Base-by-base conservation (phyloP, 1,140 invertebrate genomes). In the Leptinotarsa defecta region DNA sequence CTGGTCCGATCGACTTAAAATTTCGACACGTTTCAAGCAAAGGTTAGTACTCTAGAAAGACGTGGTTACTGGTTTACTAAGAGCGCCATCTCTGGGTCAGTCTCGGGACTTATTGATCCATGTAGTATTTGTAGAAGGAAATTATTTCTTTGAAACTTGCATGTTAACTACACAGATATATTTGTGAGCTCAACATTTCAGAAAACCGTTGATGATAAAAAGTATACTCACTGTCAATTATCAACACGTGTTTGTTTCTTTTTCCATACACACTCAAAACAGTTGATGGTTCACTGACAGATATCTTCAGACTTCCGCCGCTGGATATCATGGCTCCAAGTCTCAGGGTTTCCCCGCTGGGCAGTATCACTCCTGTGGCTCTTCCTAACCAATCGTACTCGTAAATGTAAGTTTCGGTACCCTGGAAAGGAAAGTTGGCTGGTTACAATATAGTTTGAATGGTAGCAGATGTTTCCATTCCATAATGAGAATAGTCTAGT, bases 371-470 rank as follows among this genome's bases (percentile, higher is more conserved):
- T 79, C 93, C 91, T 0, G 91, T 92, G 6, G 96, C 91, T 43
- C 96, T 89, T 6, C 96, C 96, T 70, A 95, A 89, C 82, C 91
- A 90, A 80, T 97, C 94, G 80, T 97, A 98, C 81, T 94, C 92
- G 83, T 97, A 98, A 74, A 96, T 92, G 75, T 93, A 95, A 0
- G 94, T 95, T 85, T 95, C 91, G n/a, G 92, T 91, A 75, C 93
- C 93, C 92, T 92, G 80, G 62, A 76, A 78, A 83, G 80, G 34
- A 49, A 57, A 57, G 8, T 43, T 43, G 34, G 2, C 34, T 43
- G 34, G 34, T 43, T 43, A 43, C 34, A 43, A 43, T 11, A 43
- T 11, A 43, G 34, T 11, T 43, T 43, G 34, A 43, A 11, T 43
- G 34, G 8, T 11, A 34, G 34, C 8, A 34, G 8, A 34, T 34